Base-by-base conservation (phyloP, 2,888 invertebrate species). In the Oxyteleia sp. region DNA sequence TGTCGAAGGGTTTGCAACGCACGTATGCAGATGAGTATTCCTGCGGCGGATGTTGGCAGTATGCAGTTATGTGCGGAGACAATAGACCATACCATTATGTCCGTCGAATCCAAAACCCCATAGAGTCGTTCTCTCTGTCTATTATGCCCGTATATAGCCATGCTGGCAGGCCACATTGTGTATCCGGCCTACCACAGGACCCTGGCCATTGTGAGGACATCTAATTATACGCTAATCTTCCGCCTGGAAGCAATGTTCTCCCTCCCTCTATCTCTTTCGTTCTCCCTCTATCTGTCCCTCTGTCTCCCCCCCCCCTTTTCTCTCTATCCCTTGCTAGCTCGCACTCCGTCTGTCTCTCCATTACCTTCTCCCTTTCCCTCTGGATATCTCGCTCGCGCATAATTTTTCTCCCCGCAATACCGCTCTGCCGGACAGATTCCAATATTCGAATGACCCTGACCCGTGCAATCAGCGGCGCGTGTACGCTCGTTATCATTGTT, bases 221-320 rank as follows among this genome's bases (percentile, higher is more conserved):
- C 89, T 90, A 91, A 91, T 90, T 91, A 91, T 89, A 90, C 90
- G 89, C 90, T 88, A 91, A 91, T 91, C 90, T 89, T 88, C 88
- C 88, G 85, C 74, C 53, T 76, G 79, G 72, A 86, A 84, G 86
- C 82, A 72, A 64, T 79, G 75, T 71, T 47, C 51, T 49, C 66
- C 75, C 75, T 20, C 55, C 63, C 47, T 41, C n/a, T n/a, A n/a
- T n/a, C n/a, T n/a, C n/a, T n/a, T n/a, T n/a, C n/a, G n/a, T 35
- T 13, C 53, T 57, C 29, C 16, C 63, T 20, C 32, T 38, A n/a
- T n/a, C n/a, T n/a, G n/a, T n/a, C 35, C 26, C 47, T 38, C 23
- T 4, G 4, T 47, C 43, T 5, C 20, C 45, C 7, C 71, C 75
- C 18, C 55, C 61, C 43, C 35, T 32, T 13, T 47, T 57, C 29